Conservation (phyloP, 2,888 invertebrate species). For the Belgica antarctica region DNA sequence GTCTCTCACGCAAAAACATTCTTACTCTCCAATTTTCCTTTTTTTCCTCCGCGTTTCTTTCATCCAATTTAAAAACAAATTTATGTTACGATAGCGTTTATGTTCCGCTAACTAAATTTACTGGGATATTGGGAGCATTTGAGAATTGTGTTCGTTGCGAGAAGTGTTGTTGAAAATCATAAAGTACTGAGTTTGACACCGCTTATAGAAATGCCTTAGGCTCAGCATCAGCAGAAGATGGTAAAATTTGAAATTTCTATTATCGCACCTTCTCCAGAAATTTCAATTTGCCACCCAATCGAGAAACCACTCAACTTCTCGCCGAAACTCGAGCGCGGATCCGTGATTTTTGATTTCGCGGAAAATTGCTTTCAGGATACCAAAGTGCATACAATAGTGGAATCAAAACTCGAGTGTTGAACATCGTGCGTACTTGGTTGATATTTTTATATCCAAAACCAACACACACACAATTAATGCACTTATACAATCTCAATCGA, state of each 20-base stretch:
- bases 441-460: no score
- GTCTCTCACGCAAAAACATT: conserved; percentile 7
- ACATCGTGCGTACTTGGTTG: no score
- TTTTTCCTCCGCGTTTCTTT: conserved; percentile 18
- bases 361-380: no score
- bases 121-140: conserved; percentile 17
- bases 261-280: background rate
- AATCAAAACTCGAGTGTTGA: no score
- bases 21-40: conserved; percentile 9
- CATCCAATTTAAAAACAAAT: conserved; percentile 43
- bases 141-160: conserved; percentile 2
- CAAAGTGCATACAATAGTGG: no score
- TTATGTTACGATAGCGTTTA: conserved; percentile 38
- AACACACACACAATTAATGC: background rate
- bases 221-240: background rate
- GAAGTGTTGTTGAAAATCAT: background rate
- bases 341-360: background rate
- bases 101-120: conserved; percentile 43
- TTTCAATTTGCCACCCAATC: background rate
- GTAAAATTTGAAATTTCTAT: conserved; percentile 9
- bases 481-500: conserved; percentile 20
- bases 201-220: conserved; percentile 3
- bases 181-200: background rate
- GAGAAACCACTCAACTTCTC: background rate
- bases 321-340: no score